These are phyloP conservation scores for Mylabris sibirica DNA, from an alignment of 2,888 invertebrate species.

Conservation along the genomic window DNA sequence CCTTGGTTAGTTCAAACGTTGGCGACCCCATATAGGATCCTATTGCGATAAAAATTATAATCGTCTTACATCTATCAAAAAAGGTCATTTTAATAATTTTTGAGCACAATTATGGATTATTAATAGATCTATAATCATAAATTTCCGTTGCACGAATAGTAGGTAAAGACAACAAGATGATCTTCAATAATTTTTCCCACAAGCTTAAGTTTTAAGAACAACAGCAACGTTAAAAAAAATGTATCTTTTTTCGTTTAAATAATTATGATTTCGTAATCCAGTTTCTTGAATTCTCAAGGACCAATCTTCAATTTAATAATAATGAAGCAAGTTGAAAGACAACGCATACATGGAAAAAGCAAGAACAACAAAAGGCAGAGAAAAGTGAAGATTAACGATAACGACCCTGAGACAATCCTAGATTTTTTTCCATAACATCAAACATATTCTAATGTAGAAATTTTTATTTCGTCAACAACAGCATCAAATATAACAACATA, in stretches of 20 bases:
- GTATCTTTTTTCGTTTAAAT: neutral
- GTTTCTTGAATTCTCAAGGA: conserved; percentile 1
- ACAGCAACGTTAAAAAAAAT: neutral
- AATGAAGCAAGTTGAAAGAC: neutral
- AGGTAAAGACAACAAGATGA: too few species aligned
- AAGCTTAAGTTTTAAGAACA: neutral
- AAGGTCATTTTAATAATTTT: neutral
- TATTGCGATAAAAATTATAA: neutral
- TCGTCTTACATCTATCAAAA: neutral
- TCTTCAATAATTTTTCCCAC: neutral
- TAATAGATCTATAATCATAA: neutral
- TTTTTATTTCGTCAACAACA: conserved; percentile 23
- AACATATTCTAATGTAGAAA: conserved; percentile 5
- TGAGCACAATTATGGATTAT: neutral
- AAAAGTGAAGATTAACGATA: conserved; percentile 10
- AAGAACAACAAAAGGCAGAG: neutral
- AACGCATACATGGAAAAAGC: neutral
- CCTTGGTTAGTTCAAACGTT: neutral
- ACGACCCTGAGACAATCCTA: conserved; percentile 30
- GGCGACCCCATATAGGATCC: neutral
- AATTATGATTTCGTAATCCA: neutral
- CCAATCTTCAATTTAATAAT: neutral
- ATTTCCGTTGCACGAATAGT: neutral
- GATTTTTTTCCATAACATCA: neutral
- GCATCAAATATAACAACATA: neutral